Evolutionary conservation across 2,888 invertebrate species (phyloP).

Genomic region (Pimpla rufipes): DNA sequence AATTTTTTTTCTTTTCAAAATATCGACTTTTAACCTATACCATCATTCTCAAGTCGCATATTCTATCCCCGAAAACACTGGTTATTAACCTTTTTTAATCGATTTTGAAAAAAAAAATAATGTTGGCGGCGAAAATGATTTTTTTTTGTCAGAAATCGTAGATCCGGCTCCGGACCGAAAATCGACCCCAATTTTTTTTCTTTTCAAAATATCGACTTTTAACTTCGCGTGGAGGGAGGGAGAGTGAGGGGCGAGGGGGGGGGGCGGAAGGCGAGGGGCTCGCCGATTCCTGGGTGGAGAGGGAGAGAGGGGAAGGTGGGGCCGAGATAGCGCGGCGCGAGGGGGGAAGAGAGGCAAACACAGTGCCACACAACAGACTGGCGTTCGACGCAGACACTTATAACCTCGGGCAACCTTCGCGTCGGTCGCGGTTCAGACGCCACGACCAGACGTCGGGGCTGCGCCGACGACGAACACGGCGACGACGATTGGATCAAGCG

Average conservation of each 20-base stretch:
- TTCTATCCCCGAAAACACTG: no score
- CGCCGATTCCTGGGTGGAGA: neutral
- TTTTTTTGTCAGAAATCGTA: no score
- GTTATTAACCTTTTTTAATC: no score
- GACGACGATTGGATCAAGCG: slow-evolving; percentile 25
- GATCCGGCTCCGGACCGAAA: no score
- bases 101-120: no score
- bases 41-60: no score
- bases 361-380: neutral
- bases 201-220: no score
- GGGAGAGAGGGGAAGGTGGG: slow-evolving; percentile 20
- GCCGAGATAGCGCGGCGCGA: slow-evolving; percentile 12
- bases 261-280: neutral
- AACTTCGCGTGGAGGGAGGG: slow-evolving; percentile 17
- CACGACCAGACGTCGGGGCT: slow-evolving; percentile 75
- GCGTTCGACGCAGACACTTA: slow-evolving; percentile 62
- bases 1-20: no score
- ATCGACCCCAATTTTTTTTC: no score
- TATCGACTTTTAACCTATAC: no score
- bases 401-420: slow-evolving; percentile 78
- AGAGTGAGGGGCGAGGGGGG: slow-evolving; percentile 20
- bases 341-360: neutral
- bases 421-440: slow-evolving; percentile 72
- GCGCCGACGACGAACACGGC: neutral
- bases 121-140: no score